Conservation (phyloP, 2,888 invertebrate genomes). For the Drosophila quinaria region DNA sequence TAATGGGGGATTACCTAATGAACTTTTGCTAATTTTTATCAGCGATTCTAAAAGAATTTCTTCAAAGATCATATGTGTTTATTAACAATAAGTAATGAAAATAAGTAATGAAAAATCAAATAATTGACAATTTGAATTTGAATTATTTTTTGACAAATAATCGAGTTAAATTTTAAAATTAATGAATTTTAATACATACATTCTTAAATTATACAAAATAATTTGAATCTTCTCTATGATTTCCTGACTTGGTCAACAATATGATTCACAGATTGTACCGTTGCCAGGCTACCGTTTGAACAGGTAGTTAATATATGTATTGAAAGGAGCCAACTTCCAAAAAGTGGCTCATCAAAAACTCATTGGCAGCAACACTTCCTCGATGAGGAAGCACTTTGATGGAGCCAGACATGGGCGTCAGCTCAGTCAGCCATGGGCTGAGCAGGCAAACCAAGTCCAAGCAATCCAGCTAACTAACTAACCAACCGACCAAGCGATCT, state of each 20-base stretch:
- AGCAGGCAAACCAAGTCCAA: constrained; percentile 9
- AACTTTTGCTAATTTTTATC: background rate
- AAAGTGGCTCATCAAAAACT: constrained; percentile 44
- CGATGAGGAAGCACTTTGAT: constrained; percentile 39
- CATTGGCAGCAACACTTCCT: constrained; percentile 63
- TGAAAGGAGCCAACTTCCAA: constrained; percentile 12
- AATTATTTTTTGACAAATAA: too few relatives aligned
- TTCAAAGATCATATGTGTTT: background rate
- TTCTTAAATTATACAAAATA: background rate
- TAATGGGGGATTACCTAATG: constrained; percentile 4
- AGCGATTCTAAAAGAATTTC: background rate
- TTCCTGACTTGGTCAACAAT: background rate
- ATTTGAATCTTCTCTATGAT: background rate
- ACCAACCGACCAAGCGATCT: constrained; percentile 44
- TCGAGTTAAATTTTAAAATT: too few relatives aligned
- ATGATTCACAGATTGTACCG: background rate
- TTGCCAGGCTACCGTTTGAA: constrained; percentile 25
- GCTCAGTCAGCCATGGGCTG: constrained; percentile 28
- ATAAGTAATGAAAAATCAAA: too few relatives aligned
- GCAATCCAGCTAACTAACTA: constrained; percentile 17
- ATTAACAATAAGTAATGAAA: too few relatives aligned
- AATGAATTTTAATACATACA: too few relatives aligned
- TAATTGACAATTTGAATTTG: too few relatives aligned
- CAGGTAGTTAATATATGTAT: background rate
- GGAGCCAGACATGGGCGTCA: constrained; percentile 43